phyloP scores from a whole-genome alignment of 2,888 invertebrate genomes.

The Prosopocoilus inquinatus region DNA sequence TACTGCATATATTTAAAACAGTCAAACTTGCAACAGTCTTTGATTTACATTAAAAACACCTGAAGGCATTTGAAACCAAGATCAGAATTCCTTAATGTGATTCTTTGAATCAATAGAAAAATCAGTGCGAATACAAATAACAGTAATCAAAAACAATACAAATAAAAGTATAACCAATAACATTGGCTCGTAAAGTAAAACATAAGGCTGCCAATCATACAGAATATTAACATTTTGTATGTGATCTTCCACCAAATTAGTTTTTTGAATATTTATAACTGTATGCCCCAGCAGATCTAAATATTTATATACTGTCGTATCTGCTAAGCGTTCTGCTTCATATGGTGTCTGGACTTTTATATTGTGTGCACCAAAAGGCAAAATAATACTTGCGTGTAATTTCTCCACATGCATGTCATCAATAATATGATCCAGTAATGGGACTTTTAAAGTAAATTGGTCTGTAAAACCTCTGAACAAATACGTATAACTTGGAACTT shows the following conservation, averaged over 20 bases:
- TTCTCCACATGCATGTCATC: conserved; percentile 97
- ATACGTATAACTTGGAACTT: conserved; percentile 96
- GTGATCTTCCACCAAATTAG: conserved; percentile 92
- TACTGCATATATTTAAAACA: no score
- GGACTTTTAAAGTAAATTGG: conserved; percentile 80
- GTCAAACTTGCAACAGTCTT: no score
- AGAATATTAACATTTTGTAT: conserved; percentile 91
- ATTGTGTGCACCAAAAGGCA: conserved; percentile 90
- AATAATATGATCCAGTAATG: conserved; percentile 91
- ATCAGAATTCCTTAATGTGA: conserved; percentile 51
- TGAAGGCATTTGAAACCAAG: no score
- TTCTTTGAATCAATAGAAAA: conserved; percentile 72
- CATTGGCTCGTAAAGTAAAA: conserved; percentile 92
- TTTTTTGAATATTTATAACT: conserved; percentile 77
- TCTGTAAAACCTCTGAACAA: conserved; percentile 73
- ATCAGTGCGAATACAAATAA: conserved; percentile 92
- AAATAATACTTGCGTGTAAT: conserved; percentile 79
- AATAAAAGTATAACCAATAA: conserved; percentile 86
- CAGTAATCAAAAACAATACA: conserved; percentile 84
- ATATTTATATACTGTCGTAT: conserved; percentile 85
- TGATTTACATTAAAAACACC: no score
- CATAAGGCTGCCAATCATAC: conserved; percentile 81
- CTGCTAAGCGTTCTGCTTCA: conserved; percentile 68
- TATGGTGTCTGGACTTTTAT: conserved; percentile 82
- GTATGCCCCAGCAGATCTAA: conserved; percentile 93